Base-by-base conservation (phyloP, 2,888 invertebrate species). In the Carterocephalus palaemon region DNA sequence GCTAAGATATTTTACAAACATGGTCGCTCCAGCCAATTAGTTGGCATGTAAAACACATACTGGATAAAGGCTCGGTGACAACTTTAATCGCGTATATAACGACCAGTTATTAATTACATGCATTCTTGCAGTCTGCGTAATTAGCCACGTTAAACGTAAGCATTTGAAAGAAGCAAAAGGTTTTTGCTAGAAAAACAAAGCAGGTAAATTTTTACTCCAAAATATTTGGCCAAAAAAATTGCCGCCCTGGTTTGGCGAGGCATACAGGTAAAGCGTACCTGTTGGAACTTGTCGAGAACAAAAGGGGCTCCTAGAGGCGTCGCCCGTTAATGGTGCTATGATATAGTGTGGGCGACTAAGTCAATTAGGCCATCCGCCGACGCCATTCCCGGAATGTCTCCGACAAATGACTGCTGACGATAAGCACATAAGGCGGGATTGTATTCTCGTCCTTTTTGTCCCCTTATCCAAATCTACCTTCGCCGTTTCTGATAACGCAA, bases 361-460 rank as follows among this genome's bases (percentile, higher is more conserved):
- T 84, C 85, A 85, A 85, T 85, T 84, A 86, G 84, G 74, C 73
- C 83, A 82, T 85, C 84, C 84, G 82, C 73, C 80, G 82, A 68
- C 81, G 67, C 76, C 75, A 78, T 86, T 86, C 85, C 84, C 67
- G 81, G 85, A 86, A 85, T 82, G 82, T 75, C 74, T 67, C 69
- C 80, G 71, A 79, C 84, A 83, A 84, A 83, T 84, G 79, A 79
- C 68, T 72, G 69, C 64, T 57, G 59, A 61, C 74, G 82, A 83
- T 83, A 84, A 84, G 75, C 68, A 57, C 51, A 70, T 65, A 70
- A 72, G 68, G 67, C 67, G 64, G 69, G 64, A 66, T 60, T 68
- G 67, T 73, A 64, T 62, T 52, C 36, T 55, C 63, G 70, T 73
- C 67, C 67, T 73, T 75, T 71, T 70, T 64, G 69, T 64, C 70